These are phyloP conservation scores for Stigmatopora argus DNA, from an alignment of 2,113 vertebrate genomes.

Conservation along the genomic window DNA sequence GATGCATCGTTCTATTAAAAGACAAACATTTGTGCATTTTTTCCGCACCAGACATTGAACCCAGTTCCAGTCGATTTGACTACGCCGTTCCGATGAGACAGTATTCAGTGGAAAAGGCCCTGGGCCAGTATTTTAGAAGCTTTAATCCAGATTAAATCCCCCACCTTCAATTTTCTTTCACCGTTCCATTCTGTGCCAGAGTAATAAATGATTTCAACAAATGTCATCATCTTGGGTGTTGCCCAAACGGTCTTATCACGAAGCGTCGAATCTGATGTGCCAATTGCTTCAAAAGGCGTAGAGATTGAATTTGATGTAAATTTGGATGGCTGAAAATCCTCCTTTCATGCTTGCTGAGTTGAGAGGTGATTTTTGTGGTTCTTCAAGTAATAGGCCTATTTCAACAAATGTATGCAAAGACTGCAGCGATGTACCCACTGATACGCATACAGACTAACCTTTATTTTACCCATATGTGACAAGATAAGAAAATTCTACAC, in stretches of 20 bases:
- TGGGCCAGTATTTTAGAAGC: slow-evolving; percentile 56
- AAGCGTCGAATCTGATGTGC: slow-evolving; percentile 47
- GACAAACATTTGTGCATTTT: slow-evolving; percentile 38
- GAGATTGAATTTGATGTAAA: slow-evolving; percentile 54
- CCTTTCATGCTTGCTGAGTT: slow-evolving; percentile 31
- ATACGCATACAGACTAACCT: neutral
- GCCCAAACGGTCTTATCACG: slow-evolving; percentile 50
- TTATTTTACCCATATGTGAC: slow-evolving; percentile 2
- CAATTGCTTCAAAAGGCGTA: slow-evolving; percentile 51
- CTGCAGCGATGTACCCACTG: slow-evolving; percentile 9
- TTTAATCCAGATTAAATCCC: slow-evolving; percentile 67
- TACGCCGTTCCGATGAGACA: slow-evolving; percentile 43
- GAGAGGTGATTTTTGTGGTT: slow-evolving; percentile 36
- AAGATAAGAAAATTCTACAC: neutral
- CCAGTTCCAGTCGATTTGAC: slow-evolving; percentile 35
- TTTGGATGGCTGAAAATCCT: slow-evolving; percentile 43
- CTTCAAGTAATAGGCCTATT: slow-evolving; percentile 27
- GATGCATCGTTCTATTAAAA: slow-evolving; percentile 38
- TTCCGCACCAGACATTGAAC: slow-evolving; percentile 42
- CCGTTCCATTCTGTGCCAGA: slow-evolving; percentile 44
- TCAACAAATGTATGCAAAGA: slow-evolving; percentile 37
- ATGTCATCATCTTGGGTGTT: slow-evolving; percentile 65
- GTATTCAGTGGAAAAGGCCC: slow-evolving; percentile 44
- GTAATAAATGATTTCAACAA: slow-evolving; percentile 57
- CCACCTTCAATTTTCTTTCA: slow-evolving; percentile 42